Percentiles rank a stretch among this genome's conserved stretches.
Conservation (phyloP, 2,797 vertebrate genomes). For the Odontamblyopus rebecca region DNA sequence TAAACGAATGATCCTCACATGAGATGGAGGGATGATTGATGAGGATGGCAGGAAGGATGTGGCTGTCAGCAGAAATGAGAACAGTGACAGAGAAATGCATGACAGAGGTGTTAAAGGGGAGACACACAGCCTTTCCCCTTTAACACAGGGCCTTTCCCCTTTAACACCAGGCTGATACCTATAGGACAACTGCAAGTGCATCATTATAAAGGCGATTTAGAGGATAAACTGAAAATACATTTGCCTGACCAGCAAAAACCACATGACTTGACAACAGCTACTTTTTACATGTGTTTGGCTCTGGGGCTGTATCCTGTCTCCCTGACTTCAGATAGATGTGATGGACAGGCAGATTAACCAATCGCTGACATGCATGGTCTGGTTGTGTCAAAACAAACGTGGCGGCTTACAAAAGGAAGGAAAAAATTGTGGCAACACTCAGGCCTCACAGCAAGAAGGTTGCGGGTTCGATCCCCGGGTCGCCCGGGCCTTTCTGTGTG, state of each 20-base stretch:
- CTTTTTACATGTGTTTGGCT: no score
- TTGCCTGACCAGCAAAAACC: neutral
- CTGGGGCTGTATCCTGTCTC: no score
- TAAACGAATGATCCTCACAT: conserved; percentile 24
- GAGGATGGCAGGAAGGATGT: conserved; percentile 13
- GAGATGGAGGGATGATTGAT: conserved; percentile 22
- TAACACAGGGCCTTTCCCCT: neutral
- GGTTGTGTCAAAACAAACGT: no score
- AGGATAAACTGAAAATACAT: neutral
- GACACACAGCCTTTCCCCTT: neutral
- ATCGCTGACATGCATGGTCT: no score
- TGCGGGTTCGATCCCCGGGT: no score
- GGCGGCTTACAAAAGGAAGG: no score
- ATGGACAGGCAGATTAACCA: no score
- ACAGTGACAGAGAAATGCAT: conserved; percentile 18
- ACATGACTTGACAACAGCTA: neutral
- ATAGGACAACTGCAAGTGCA: neutral
- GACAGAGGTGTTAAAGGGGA: conserved; percentile 14
- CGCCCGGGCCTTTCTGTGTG: no score
- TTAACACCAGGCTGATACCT: neutral
- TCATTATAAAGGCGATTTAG: neutral
- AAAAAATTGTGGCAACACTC: no score
- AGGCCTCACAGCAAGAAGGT: no score
- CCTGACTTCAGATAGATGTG: no score
- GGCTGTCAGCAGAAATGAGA: conserved; percentile 8